Base-by-base conservation (phyloP, 2,888 invertebrate species). In the Copidosoma aretas region DNA sequence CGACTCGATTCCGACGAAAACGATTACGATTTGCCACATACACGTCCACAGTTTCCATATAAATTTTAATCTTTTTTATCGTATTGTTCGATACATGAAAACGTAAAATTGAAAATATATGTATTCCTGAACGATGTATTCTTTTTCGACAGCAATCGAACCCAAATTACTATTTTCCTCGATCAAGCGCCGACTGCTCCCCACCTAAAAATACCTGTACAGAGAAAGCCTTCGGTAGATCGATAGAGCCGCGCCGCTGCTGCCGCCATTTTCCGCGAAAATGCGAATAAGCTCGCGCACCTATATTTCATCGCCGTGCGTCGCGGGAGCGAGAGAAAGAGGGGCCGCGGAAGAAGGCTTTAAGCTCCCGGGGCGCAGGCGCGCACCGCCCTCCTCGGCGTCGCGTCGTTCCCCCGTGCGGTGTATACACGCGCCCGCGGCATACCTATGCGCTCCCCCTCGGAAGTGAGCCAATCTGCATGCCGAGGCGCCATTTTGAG, bases 401-500 rank as follows among this genome's bases (percentile, higher is more conserved):
- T 68, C 75, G 73, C 71, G 66, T n/a, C n/a, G n/a, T n/a, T n/a
- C 74, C 76, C 75, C 49, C 19, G 2, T 49, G 76, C 8, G 32
- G 32, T 75, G 76, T 73, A 77, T 73, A 74, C 75, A 62, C 73
- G 75, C 76, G 75, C 78, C 77, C 78, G 8, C 17, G 17, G 43
- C 43, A 8, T 17, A 79, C 78, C 78, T 78, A 70, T 22, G 19
- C 53, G 41, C 57, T 56, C n/a, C n/a, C 10, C 41, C 70, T 15
- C 21, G 58, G 79, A 8, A 32, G 8, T 5, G 32, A 12, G 75
- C 82, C 82, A 82, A 83, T 83, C 83, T 83, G 83, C 83, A 83
- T 83, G 82, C 63, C 62, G 56, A 56, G 73, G 64, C 82, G 81
- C 83, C 83, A 82, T 83, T 82, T 83, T 82, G 78, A 73, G 64